These are phyloP conservation scores for Psilopsiagon aymara DNA, from an alignment of 2,113 vertebrate species.

Conservation along the genomic window DNA sequence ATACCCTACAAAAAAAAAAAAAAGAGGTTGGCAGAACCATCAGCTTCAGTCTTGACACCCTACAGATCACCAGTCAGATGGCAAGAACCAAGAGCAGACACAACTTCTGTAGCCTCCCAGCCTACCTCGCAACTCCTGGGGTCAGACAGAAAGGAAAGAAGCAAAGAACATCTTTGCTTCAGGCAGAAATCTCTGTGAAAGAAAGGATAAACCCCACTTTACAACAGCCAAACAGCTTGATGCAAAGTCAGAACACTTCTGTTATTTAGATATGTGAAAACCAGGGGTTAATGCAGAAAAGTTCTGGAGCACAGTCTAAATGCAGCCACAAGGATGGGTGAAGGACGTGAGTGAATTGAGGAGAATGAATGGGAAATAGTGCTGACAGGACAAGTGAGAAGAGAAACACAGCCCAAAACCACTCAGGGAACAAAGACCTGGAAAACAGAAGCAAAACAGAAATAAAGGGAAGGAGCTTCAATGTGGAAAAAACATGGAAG, in stretches of 20 bases:
- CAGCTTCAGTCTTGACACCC: neutral
- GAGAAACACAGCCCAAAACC: neutral
- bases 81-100: neutral
- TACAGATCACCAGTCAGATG: neutral
- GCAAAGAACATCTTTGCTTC: neutral
- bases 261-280: rapidly evolving
- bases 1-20: neutral
- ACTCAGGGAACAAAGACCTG: neutral
- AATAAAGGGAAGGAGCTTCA: neutral
- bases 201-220: neutral
- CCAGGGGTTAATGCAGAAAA: neutral
- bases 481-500: rapidly evolving
- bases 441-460: neutral
- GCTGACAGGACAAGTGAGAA: neutral
- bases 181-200: neutral
- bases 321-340: neutral
- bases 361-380: neutral
- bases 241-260: neutral
- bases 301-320: neutral
- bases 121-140: neutral
- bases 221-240: neutral
- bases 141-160: rapidly evolving
- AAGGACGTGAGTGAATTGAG: neutral
- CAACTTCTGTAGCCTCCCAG: neutral
- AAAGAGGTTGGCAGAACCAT: neutral